Conservation (phyloP, 2,113 vertebrate species). For the Porphyrio hochstetteri region DNA sequence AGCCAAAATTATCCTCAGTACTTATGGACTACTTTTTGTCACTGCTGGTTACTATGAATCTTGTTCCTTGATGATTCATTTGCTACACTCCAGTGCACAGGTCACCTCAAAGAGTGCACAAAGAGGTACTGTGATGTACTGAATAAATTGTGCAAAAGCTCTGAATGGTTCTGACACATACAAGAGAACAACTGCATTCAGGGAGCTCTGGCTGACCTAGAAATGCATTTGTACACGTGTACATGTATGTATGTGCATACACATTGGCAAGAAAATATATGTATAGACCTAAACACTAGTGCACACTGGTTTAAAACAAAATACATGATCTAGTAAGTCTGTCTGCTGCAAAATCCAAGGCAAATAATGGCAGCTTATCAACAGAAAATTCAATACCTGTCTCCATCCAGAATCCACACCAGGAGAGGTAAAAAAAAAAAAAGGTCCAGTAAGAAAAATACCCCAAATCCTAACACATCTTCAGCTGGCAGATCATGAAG, state of each 20-base stretch:
- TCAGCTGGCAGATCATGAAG: neutral
- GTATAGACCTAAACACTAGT: neutral
- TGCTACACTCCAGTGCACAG: neutral
- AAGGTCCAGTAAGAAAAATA: neutral
- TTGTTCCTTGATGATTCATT: neutral
- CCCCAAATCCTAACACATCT: neutral
- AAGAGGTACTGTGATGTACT: neutral
- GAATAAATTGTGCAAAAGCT: neutral
- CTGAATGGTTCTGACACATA: neutral
- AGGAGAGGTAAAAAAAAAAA: neutral
- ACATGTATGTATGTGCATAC: neutral
- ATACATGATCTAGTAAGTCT: neutral
- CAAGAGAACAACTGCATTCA: neutral
- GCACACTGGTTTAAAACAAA: neutral
- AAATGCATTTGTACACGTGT: neutral
- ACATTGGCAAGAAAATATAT: neutral
- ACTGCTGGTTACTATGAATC: neutral
- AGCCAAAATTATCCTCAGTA: neutral
- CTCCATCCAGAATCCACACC: neutral
- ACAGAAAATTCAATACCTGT: constrained; percentile 33
- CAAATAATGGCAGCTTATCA: neutral
- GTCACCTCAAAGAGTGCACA: neutral
- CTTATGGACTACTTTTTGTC: neutral
- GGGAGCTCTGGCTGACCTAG: neutral
- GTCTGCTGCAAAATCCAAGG: neutral